phyloP scores from a whole-genome alignment of 2,797 vertebrate species.

The Helicolenus hilgendorfi region DNA sequence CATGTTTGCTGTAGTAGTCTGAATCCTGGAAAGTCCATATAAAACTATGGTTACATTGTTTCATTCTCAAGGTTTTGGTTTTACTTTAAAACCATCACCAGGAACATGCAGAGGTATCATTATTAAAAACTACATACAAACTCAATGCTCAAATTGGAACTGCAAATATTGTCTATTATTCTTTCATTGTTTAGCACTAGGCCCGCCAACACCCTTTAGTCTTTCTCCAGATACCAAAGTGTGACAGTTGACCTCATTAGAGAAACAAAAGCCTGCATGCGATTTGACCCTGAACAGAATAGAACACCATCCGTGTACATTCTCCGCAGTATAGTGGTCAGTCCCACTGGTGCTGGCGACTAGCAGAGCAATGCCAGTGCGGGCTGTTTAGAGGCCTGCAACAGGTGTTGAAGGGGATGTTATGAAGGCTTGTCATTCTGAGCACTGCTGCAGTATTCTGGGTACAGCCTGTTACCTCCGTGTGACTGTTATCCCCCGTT shows the following conservation, averaged over 20 bases:
- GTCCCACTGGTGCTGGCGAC: constrained; percentile 40
- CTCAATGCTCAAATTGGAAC: neutral
- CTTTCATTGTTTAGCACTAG: neutral
- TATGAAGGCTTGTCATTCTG: constrained; percentile 43
- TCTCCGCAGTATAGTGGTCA: constrained; percentile 46
- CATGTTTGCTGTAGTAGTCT: neutral
- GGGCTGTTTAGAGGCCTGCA: constrained; percentile 55
- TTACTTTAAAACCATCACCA: neutral
- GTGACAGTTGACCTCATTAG: constrained; percentile 37
- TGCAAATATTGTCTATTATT: neutral
- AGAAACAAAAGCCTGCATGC: constrained; percentile 32
- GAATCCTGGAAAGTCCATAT: neutral
- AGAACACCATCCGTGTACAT: constrained; percentile 53
- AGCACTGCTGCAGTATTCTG: constrained; percentile 46
- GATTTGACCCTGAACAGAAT: constrained; percentile 58
- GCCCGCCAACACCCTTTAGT: neutral
- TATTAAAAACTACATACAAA: neutral
- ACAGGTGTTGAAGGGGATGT: constrained; percentile 75
- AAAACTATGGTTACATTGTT: neutral
- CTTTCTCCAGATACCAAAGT: neutral
- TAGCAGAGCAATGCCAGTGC: constrained; percentile 35
- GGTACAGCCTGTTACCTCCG: constrained; percentile 25
- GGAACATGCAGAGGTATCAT: neutral
- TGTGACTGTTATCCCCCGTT: neutral
- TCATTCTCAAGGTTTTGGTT: neutral